Conservation (phyloP, 2,888 invertebrate species). For the Protula sp. region DNA sequence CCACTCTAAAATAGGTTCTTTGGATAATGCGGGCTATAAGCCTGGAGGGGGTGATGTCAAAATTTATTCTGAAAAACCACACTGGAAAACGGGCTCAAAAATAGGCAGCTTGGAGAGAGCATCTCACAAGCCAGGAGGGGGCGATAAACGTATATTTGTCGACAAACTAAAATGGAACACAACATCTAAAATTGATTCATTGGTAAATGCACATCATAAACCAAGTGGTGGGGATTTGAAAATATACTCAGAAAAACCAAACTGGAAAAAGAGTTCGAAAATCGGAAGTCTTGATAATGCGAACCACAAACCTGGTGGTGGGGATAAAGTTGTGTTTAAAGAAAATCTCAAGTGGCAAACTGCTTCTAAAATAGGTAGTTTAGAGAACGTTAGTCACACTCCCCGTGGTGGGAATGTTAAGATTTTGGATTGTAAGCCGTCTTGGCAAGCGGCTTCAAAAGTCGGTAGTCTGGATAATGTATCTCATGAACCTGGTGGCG, state of each 20-base stretch:
- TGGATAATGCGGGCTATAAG: not conserved
- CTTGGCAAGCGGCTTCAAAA: not conserved
- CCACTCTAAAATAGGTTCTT: slow-evolving; percentile 17
- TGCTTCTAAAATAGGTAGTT: slow-evolving; percentile 4
- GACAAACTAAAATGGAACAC: slow-evolving; percentile 1
- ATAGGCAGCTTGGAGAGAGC: slow-evolving; percentile 3
- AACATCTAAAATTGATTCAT: slow-evolving; percentile 24
- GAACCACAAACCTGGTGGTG: slow-evolving; percentile 20
- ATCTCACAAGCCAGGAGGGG: not conserved
- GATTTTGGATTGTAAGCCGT: not conserved
- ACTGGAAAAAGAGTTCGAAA: slow-evolving; percentile 22
- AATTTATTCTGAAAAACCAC: not conserved
- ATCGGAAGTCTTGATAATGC: slow-evolving; percentile 25
- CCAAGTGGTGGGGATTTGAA: slow-evolving; percentile 21
- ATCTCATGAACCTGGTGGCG: not conserved
- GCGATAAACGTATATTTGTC: not conserved
- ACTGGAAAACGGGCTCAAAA: not conserved
- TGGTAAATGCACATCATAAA: slow-evolving; percentile 22
- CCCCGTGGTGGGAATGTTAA: not conserved
- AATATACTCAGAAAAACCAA: slow-evolving; percentile 21
- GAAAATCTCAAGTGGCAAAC: not conserved
- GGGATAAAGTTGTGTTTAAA: not conserved
- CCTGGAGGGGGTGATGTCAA: not conserved
- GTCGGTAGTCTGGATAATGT: not conserved
- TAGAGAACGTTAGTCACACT: not conserved